phyloP scores from a whole-genome alignment of 2,113 vertebrate genomes.

The Gadus macrocephalus region DNA sequence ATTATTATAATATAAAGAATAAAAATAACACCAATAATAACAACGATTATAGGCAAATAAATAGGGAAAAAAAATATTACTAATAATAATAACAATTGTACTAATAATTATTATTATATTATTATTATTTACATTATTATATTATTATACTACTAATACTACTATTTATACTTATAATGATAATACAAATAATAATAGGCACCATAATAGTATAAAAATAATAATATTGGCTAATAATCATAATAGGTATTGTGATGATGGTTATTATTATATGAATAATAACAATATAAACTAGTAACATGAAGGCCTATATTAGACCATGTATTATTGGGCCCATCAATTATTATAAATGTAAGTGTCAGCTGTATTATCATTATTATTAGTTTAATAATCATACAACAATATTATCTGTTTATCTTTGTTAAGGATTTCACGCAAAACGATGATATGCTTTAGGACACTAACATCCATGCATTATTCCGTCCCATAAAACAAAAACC shows the following conservation, averaged over 20 bases:
- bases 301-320: too few species aligned
- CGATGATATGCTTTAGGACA: neutral
- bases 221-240: too few species aligned
- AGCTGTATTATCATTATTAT: slow-evolving; percentile 4
- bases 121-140: too few species aligned
- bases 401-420: neutral
- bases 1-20: neutral
- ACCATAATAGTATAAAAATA: too few species aligned
- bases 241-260: neutral
- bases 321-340: neutral
- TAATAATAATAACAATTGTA: neutral
- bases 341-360: neutral
- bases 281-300: neutral
- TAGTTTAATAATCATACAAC: neutral
- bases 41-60: neutral
- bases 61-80: neutral
- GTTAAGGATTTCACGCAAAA: neutral
- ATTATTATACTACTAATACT: slow-evolving; percentile 4
- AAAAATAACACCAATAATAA: slow-evolving; percentile 11
- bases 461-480: neutral
- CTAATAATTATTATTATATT: too few species aligned
- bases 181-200: too few species aligned
- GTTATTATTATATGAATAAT: neutral
- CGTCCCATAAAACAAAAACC: neutral
- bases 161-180: slow-evolving; percentile 4